Base-by-base conservation (phyloP, 2,888 invertebrate species). In the Stenodera caucasica region DNA sequence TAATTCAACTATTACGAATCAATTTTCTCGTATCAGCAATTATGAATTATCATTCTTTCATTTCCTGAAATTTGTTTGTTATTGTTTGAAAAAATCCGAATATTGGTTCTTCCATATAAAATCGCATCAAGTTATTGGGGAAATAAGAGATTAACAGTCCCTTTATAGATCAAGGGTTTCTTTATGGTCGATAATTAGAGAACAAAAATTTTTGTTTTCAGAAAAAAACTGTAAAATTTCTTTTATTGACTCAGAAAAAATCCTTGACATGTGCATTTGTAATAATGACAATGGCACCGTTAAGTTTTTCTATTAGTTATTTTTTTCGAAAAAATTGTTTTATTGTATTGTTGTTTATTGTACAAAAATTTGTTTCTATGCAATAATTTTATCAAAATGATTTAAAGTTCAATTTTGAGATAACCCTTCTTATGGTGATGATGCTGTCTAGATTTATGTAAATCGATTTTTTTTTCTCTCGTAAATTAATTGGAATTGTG, bases 381-480 rank as follows among this genome's bases (percentile, higher is more conserved):
- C 45, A 45, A 45, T 45, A 45, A 45, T 45, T 45, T 45, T 45
- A 45, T 45, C 45, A 45, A 45, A 21, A 45, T 18, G 21, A 45
- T 21, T 11, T 3, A 18, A 45, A 11, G 45, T 18, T 45, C 45
- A 45, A 21, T 21, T 8, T 18, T 45, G 21, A 1, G 45, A 45
- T 45, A 45, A 45, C 45, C 45, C 45, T 18, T 18, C 11, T 45
- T 45, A 7, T 35, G 11, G n/a, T n/a, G n/a, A n/a, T n/a, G n/a
- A n/a, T n/a, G n/a, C 14, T 35, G 35, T 35, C 14, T 35, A 35
- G 35, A 32, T 32, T 32, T 35, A 5, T 11, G 35, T 35, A 26
- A 26, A 26, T 33, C n/a, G 11, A n/a, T 33, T 12, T 7, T 33
- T 33, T 33, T 7, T 33, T 33, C 29, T 8, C 8, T 6, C 29